Evolutionary conservation across 2,888 invertebrate species (phyloP).

Genomic region (Ochlodes sylvanus): DNA sequence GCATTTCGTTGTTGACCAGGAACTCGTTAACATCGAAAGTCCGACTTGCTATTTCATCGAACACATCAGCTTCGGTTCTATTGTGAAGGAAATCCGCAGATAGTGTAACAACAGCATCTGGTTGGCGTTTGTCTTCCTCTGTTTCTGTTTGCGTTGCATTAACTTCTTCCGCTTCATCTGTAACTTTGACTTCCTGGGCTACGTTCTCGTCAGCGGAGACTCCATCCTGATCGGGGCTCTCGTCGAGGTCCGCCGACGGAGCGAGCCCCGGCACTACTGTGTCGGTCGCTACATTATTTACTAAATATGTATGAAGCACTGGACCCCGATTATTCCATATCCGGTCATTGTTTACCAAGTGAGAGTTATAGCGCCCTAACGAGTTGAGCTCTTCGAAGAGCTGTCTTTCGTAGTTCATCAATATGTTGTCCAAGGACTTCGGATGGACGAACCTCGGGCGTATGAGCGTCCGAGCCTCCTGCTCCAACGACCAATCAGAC

Average conservation of each 20-base stretch:
- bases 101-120: constrained; percentile 72
- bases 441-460: constrained; percentile 88
- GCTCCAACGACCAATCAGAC: constrained; percentile 87
- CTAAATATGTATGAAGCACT: constrained; percentile 79
- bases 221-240: constrained; percentile 59
- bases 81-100: constrained; percentile 71
- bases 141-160: constrained; percentile 42
- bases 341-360: constrained; percentile 74
- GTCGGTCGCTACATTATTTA: constrained; percentile 78
- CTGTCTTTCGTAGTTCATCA: constrained; percentile 89
- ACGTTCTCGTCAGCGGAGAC: constrained; percentile 79
- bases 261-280: constrained; percentile 72
- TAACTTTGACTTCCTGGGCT: constrained; percentile 75
- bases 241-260: constrained; percentile 58
- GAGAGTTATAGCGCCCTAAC: constrained; percentile 81
- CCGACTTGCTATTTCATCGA: constrained; percentile 71
- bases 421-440: constrained; percentile 88
- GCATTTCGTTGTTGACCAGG: constrained; percentile 70
- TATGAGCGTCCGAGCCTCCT: constrained; percentile 82
- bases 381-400: constrained; percentile 90
- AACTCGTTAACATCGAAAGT: constrained; percentile 80
- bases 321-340: constrained; percentile 69
- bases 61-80: constrained; percentile 68
- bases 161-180: constrained; percentile 61
- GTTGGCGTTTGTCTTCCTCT: constrained; percentile 46